Evolutionary conservation across 2,113 vertebrate species (phyloP).

Genomic region (Stegastes partitus): DNA sequence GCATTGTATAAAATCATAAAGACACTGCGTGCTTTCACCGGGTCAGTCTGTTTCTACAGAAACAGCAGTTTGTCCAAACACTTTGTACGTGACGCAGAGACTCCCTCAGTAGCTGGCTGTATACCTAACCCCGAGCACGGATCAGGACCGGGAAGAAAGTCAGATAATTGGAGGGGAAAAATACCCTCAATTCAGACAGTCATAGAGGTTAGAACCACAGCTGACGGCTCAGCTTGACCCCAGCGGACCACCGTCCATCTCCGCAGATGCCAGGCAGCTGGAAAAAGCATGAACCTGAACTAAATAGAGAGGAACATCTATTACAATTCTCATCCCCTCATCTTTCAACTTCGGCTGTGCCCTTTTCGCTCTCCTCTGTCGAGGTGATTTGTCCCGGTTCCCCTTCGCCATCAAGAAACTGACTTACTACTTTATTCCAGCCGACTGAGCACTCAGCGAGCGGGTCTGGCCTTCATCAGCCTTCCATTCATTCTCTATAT

Average conservation of each 20-base stretch:
- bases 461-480: slow-evolving; percentile 69
- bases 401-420: slow-evolving; percentile 63
- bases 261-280: slow-evolving; percentile 47
- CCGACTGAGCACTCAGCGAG: slow-evolving; percentile 70
- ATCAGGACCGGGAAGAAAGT: slow-evolving; percentile 40
- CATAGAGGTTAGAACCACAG: slow-evolving; percentile 57
- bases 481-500: slow-evolving; percentile 26
- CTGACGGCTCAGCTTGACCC: slow-evolving; percentile 70
- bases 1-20: not conserved
- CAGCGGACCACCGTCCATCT: slow-evolving; percentile 52
- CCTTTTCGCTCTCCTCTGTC: slow-evolving; percentile 67
- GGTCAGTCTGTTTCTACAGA: slow-evolving; percentile 10
- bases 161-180: slow-evolving; percentile 40
- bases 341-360: slow-evolving; percentile 74
- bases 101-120: slow-evolving; percentile 16
- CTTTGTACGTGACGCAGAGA: not conserved
- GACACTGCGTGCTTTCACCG: not conserved
- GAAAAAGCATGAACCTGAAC: slow-evolving; percentile 65
- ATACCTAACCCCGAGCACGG: slow-evolving; percentile 43
- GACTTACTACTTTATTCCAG: slow-evolving; percentile 71
- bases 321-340: slow-evolving; percentile 70
- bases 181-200: slow-evolving; percentile 49
- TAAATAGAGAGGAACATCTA: slow-evolving; percentile 74
- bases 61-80: slow-evolving; percentile 20
- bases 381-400: slow-evolving; percentile 69